Evolutionary conservation across 2,888 invertebrate species (phyloP), one percentile per base, ranked within the genome.

Genomic region (Synanthedon andrenaeformis): DNA sequence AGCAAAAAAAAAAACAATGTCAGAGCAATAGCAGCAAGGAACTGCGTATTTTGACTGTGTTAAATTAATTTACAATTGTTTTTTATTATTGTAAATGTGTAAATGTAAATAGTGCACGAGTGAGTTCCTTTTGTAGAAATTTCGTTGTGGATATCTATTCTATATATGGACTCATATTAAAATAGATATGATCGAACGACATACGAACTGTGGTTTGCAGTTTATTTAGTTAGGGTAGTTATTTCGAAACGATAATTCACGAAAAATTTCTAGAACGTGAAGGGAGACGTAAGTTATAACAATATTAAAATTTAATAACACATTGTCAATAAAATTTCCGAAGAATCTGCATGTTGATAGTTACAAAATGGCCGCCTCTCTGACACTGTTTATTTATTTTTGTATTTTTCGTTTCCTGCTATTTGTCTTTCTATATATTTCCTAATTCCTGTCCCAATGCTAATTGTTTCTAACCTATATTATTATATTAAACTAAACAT

Each of bases 1-100:
- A n/a, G n/a, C n/a, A 17, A 35, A 35, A 35, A 35, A 35, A 35
- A 35, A 3, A 45, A 42, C 51, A 55, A 49, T 53, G 53, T 28
- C 49, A 41, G 3, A 51, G 53, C 49, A 51, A 52, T 14, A 51
- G 17, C 8, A 45, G 62, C 57, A 59, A 63, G 64, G 63, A 73
- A 82, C 70, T 81, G 80, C 81, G 83, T 80, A 83, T 79, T 78
- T 74, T 72, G 61, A 60, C 59, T 67, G 66, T 70, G 63, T 62
- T 71, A 67, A 66, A 70, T 69, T 65, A 55, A 49, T 59, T 52
- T 52, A 56, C 57, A 66, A 59, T 57, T 63, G 56, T 67, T 59
- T 62, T 67, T 61, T 67, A 57, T 49, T 53, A 56, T 55, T 66
- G 58, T 67, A 66, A 67, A 67, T 62, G 62, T 72, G 66, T 67